phyloP scores from a whole-genome alignment of 2,888 invertebrate species.

The Siphlonurus alternatus region DNA sequence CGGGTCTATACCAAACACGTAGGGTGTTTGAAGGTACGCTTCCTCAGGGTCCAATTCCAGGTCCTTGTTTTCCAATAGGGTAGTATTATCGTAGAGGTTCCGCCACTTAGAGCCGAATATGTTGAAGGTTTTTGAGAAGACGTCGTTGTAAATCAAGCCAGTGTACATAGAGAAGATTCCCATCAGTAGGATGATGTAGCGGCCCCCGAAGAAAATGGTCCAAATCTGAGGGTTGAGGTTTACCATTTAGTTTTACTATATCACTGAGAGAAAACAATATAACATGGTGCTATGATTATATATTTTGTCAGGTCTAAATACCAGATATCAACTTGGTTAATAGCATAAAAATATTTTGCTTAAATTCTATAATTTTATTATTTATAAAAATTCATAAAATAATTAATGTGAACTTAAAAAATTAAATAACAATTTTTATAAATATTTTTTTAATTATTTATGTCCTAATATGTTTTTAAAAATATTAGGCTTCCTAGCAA shows the following conservation, averaged over 20 bases:
- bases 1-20: conserved; percentile 56
- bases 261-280: not conserved
- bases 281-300: not conserved
- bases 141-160: conserved; percentile 60
- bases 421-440: too few relatives aligned
- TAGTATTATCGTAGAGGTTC: conserved; percentile 24
- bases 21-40: conserved; percentile 33
- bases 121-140: conserved; percentile 60
- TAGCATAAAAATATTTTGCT: not conserved
- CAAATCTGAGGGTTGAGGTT: conserved; percentile 53
- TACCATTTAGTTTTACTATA: conserved; percentile 11
- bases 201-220: conserved; percentile 56
- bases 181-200: conserved; percentile 65
- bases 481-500: too few relatives aligned
- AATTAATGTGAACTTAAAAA: too few relatives aligned
- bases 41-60: conserved; percentile 30
- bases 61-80: conserved; percentile 21
- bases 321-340: not conserved
- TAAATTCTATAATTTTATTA: too few relatives aligned
- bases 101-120: conserved; percentile 51
- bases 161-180: conserved; percentile 62
- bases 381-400: too few relatives aligned
- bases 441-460: too few relatives aligned
- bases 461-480: too few relatives aligned
- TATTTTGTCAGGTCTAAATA: not conserved